phyloP scores from a whole-genome alignment of 2,113 vertebrate species.

The Phalacrocorax brasilianus region DNA sequence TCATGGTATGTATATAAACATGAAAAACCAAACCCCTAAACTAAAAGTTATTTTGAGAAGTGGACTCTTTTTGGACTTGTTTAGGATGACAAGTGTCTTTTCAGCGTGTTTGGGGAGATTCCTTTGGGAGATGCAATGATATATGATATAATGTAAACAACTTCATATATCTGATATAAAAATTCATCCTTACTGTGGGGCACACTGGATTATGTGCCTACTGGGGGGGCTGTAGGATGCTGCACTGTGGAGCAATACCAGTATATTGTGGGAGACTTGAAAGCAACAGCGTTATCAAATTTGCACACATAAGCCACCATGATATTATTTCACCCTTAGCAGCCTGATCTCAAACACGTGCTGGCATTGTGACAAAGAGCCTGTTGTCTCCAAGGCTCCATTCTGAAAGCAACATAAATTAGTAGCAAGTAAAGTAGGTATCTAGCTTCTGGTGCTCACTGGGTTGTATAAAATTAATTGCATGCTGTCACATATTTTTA shows the following conservation, averaged over 20 bases:
- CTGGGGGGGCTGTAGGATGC: rapidly evolving
- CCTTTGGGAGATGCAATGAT: not conserved
- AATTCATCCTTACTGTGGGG: not conserved
- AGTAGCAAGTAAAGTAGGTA: not conserved
- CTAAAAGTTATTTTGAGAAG: not conserved
- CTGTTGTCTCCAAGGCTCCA: not conserved
- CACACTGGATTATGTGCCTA: not conserved
- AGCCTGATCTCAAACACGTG: not conserved
- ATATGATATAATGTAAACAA: not conserved
- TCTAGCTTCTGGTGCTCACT: not conserved
- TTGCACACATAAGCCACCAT: not conserved
- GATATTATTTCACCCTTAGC: not conserved
- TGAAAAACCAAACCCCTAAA: not conserved
- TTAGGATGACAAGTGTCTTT: not conserved
- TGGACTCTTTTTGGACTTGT: not conserved
- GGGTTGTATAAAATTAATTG: not conserved
- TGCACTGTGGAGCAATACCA: not conserved
- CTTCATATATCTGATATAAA: not conserved
- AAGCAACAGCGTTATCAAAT: not conserved
- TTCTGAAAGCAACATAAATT: not conserved
- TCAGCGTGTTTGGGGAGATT: not conserved
- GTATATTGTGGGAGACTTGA: not conserved
- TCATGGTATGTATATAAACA: not conserved
- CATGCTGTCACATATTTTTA: not conserved
- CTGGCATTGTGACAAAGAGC: not conserved